A percentile compares a stretch with the other conserved stretches of the same genome.
Conservation (phyloP, 2,113 vertebrate species). For the rabbit (Oryctolagus cuniculus) region mOryCun1.1 NC_091437.1:61220001-61220500, state of each 20-base stretch:
- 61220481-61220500: not conserved
- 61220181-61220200: not conserved
- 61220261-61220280: not conserved
- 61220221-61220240: not conserved
- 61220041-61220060: not conserved
- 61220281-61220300: not conserved
- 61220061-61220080: slow-evolving; percentile 18
- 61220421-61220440: not conserved
- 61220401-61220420: not conserved
- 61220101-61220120: not conserved
- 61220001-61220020: not conserved
- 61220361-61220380: not conserved
- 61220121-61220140: not conserved
- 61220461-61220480: not conserved
- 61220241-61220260: not conserved
- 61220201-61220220: not conserved
- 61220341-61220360: not conserved
- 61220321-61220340: not conserved
- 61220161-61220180: not conserved
- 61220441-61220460: not conserved
- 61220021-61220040: not conserved
- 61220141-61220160: not conserved
- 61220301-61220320: not conserved
- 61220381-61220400: not conserved
- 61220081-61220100: not conserved